Conservation (phyloP, 23 tunicate species). For the Clavelina lepadiformis region DNA sequence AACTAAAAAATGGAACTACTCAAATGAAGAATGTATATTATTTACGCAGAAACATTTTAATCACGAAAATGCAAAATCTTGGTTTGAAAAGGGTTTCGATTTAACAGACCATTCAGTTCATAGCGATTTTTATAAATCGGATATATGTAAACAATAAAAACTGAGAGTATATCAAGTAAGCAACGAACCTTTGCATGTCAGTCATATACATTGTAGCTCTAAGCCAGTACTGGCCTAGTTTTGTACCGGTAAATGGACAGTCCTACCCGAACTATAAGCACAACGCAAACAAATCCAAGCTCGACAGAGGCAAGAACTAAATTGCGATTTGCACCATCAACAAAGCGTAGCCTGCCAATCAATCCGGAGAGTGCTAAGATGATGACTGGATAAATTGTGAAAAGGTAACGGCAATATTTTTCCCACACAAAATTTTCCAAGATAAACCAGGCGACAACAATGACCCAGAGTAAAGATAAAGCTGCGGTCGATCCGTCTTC, state of each 20-base stretch:
- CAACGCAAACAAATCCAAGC: constrained; percentile 7
- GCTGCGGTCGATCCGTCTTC: constrained; percentile 32
- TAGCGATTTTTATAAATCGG: too few species aligned
- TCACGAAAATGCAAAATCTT: too few species aligned
- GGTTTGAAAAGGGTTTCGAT: too few species aligned
- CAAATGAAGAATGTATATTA: too few species aligned
- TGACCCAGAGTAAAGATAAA: constrained; percentile 31
- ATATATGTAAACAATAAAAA: too few species aligned
- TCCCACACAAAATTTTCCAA: constrained; percentile 68
- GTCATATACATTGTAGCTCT: too few species aligned
- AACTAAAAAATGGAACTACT: too few species aligned
- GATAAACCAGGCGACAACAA: constrained; percentile 54
- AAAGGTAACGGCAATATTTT: constrained; percentile 60
- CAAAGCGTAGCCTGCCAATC: constrained; percentile 16
- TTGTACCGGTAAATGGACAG: constrained; percentile 5
- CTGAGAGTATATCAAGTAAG: too few species aligned
- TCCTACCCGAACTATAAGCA: constrained; percentile 1
- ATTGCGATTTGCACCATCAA: constrained; percentile 18
- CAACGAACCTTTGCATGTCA: too few species aligned
- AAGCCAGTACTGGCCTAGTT: background rate
- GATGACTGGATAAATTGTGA: constrained; percentile 64
- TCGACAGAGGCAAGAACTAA: constrained; percentile 20
- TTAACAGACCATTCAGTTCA: too few species aligned
- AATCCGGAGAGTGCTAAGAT: constrained; percentile 48
- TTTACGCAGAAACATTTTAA: too few species aligned